Evolutionary conservation across 2,113 vertebrate species (phyloP).

Genomic region (Aegypius monachus): DNA sequence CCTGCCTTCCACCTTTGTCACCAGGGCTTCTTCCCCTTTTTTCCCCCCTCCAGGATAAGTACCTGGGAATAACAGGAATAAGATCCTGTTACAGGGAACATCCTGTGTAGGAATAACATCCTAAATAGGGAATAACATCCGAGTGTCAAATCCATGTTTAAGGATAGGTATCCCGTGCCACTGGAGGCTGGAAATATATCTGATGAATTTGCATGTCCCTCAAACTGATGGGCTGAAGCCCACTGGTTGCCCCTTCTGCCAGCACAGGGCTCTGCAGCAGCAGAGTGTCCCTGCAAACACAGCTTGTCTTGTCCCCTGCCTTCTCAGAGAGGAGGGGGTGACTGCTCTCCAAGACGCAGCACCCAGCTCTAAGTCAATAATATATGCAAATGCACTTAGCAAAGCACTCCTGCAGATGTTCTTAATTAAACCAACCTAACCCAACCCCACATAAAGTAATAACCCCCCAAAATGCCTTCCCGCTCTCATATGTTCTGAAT

Average conservation of each 20-base stretch:
- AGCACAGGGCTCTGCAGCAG: not conserved
- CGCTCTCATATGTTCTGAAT: not conserved
- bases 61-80: not conserved
- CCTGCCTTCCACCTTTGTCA: not conserved
- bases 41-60: fast-evolving
- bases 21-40: fast-evolving
- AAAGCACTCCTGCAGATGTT: not conserved
- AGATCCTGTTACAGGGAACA: fast-evolving
- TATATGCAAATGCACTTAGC: not conserved
- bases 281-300: not conserved
- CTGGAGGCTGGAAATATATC: not conserved
- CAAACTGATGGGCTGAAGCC: not conserved
- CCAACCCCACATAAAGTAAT: not conserved
- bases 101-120: not conserved
- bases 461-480: not conserved
- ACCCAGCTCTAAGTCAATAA: not conserved
- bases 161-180: fast-evolving
- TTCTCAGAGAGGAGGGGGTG: not conserved
- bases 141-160: no score
- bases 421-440: not conserved
- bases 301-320: fast-evolving
- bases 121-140: not conserved
- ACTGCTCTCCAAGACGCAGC: not conserved
- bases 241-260: not conserved
- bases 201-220: not conserved